Evolutionary conservation across 2,888 invertebrate species (phyloP).

Genomic region (Calameuta filiformis): DNA sequence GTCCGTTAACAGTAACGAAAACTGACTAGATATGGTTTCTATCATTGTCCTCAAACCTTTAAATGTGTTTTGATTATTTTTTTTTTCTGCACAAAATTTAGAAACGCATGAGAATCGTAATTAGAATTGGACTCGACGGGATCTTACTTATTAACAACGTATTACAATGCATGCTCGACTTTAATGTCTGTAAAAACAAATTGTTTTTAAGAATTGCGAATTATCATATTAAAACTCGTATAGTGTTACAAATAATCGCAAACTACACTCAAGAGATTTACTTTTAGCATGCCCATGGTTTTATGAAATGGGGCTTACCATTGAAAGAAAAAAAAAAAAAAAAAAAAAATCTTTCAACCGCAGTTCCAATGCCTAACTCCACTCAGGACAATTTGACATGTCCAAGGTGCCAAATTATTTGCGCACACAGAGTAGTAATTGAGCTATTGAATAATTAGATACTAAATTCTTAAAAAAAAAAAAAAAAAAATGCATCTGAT

Average conservation of each 20-base stretch:
- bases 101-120: neutral
- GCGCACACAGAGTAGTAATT: neutral
- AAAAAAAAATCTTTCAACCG: constrained; percentile 15
- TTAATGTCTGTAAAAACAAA: neutral
- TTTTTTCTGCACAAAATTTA: neutral
- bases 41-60: neutral
- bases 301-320: neutral
- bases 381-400: constrained; percentile 13
- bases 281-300: neutral
- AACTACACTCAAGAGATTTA: neutral
- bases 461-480: neutral
- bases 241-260: neutral
- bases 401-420: neutral
- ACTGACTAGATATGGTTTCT: neutral
- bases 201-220: neutral
- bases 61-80: no score
- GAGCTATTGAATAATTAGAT: constrained; percentile 3
- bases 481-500: neutral
- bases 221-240: neutral
- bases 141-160: neutral
- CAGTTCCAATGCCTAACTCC: constrained; percentile 32
- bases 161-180: neutral
- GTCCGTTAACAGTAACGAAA: neutral
- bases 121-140: neutral
- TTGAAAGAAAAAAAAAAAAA: neutral